These are phyloP conservation scores for Odontophorus gujanensis DNA, from an alignment of 2,113 vertebrate genomes.

Conservation along the genomic window DNA sequence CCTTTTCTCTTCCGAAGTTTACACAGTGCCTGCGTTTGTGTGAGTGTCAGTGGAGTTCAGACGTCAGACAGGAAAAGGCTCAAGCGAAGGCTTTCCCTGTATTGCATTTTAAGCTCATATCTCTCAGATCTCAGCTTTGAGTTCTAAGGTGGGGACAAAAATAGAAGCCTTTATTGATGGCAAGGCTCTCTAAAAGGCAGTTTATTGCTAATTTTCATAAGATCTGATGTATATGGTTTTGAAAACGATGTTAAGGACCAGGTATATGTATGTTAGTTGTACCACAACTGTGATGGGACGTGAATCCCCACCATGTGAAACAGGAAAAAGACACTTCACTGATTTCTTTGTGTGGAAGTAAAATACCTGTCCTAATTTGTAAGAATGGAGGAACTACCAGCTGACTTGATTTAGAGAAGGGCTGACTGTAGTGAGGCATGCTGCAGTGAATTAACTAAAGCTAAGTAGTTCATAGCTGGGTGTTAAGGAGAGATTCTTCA, in stretches of 20 bases:
- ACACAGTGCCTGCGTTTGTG: rapidly evolving
- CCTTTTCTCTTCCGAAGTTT: background rate
- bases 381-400: background rate
- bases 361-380: background rate
- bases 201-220: background rate
- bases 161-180: background rate
- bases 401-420: background rate
- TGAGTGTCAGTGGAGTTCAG: background rate
- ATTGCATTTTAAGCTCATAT: background rate
- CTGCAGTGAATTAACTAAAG: background rate
- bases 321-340: background rate
- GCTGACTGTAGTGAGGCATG: background rate
- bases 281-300: background rate
- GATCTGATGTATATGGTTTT: background rate
- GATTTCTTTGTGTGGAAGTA: background rate
- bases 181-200: background rate
- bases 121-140: background rate
- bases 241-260: background rate
- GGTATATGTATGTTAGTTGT: background rate
- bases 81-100: background rate
- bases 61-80: background rate
- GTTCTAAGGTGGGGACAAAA: background rate
- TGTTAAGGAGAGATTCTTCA: background rate
- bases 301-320: rapidly evolving
- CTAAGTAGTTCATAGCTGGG: background rate